Evolutionary conservation across 2,888 invertebrate species (phyloP).

Genomic region (Megaustenia siamemsis): DNA sequence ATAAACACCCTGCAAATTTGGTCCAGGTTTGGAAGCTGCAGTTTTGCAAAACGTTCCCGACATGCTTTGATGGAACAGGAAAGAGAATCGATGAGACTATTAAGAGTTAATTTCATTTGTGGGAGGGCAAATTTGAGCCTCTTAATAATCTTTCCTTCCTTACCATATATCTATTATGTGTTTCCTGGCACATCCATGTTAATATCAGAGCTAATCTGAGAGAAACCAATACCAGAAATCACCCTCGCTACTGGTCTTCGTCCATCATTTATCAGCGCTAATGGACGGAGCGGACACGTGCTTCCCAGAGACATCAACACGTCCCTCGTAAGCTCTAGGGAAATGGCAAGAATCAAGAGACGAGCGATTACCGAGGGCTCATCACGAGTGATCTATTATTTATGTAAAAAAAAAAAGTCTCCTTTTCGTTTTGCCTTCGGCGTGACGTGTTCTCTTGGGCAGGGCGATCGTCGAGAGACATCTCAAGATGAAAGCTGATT

Average conservation of each 20-base stretch:
- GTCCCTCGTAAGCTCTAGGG: slow-evolving; percentile 23
- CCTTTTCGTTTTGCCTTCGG: background rate
- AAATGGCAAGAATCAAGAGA: slow-evolving; percentile 42
- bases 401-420: slow-evolving; percentile 43
- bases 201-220: slow-evolving; percentile 24
- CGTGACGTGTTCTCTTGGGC: background rate
- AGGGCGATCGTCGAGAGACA: background rate
- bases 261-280: slow-evolving; percentile 49
- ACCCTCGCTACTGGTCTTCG: slow-evolving; percentile 34
- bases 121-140: no score
- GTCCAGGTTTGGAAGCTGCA: no score
- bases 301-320: slow-evolving; percentile 29
- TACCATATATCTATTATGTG: background rate
- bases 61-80: no score
- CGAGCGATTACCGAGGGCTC: slow-evolving; percentile 28
- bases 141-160: no score
- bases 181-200: background rate
- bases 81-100: no score
- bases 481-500: slow-evolving; percentile 34
- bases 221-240: slow-evolving; percentile 11
- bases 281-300: slow-evolving; percentile 49
- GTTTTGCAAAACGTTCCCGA: no score
- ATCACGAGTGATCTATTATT: slow-evolving; percentile 44
- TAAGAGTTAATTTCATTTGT: no score
- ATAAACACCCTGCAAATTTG: no score